Evolutionary conservation across 2,113 vertebrate species (phyloP), one percentile per base, ranked within the genome.

Genomic region (Dipodomys merriami): DNA sequence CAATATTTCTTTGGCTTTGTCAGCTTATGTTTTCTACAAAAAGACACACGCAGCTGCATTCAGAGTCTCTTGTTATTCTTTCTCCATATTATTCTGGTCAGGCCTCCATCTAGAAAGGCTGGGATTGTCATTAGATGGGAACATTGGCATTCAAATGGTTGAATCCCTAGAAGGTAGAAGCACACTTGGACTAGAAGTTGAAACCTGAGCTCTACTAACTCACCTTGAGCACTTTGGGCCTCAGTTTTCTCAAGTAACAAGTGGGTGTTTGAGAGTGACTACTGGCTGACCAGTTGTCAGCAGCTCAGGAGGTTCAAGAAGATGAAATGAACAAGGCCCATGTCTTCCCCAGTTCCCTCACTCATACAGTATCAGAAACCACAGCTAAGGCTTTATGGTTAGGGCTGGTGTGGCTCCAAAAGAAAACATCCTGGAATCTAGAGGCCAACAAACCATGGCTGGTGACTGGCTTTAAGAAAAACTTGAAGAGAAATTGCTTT

Each of bases 21-120:
- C 77, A 71, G 74, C 86, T 91, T 44, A 68, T 27, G 35, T 83
- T 93, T 95, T 91, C 65, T 72, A 33, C 19, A 49, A 67, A 83
- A 44, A 91, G 62, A 23, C 25, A 49, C 15, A 27, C 30, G 3
- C n/a, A 20, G 5, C 25, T 57, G 27, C 35, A 69, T 49, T 78
- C 46, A 79, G 46, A 53, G 67, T 83, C 85, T 82, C 30, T 16
- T 29, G 13, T 84, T 77, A 35, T 49, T 87, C 44, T 57, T 27
- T 57, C 53, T 57, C 49, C 49, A 53, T 53, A 53, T 53, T 53
- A 9, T 53, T 53, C 53, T 57, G 16, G n/a, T 71, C 22, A 35
- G 20, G 25, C 29, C 57, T 84, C 39, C 19, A 19, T 29, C 46
- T 2, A 65, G 35, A 67, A 15, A 33, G 15, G 69, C 67, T n/a